Base-by-base conservation (phyloP, 2,113 vertebrate species). In the Ameiurus melas region DNA sequence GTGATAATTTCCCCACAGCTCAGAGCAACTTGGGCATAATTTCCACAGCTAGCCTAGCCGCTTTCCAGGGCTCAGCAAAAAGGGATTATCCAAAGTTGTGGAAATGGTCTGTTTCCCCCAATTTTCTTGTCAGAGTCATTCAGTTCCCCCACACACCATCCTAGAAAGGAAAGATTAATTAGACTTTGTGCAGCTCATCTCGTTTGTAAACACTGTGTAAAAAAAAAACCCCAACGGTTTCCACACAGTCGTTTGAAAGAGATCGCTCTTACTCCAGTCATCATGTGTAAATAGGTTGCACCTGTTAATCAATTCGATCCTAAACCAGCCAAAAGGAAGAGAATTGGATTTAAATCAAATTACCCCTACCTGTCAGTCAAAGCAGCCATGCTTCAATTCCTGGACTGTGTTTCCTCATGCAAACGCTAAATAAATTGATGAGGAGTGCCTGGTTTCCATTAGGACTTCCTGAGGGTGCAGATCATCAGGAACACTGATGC, bases 51-150 rank as follows among this genome's bases (percentile, higher is more conserved):
- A 82, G 51, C 55, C 77, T 83, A 55, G 64, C 43, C 12, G 58
- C 73, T 86, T 89, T 60, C 75, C 92, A 90, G 55, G 73, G 88
- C 88, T 88, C 84, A 83, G 87, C 91, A 66, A 86, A 89, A 91
- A 93, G 79, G 84, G 91, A 92, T 94, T 91, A 92, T 90, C 92
- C 91, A 92, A 94, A 95, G 93, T 92, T 58, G 90, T 86, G 93
- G 94, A 94, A 94, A 95, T 94, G 91, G 92, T 86, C 93, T 89
- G 93, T 93, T 95, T 94, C 93, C 93, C 91, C 39, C 89, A 62
- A 95, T 95, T 96, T 93, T 93, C 91, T 91, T 95, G 94, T 95
- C 94, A 95, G 68, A 87, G 93, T 70, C 36, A 22, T 84, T 90
- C 92, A 77, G 19, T 80, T 92, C 90, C 91, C 80, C 82, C 84